Conservation (phyloP, 1,140 invertebrate species). For the Mya arenaria region DNA sequence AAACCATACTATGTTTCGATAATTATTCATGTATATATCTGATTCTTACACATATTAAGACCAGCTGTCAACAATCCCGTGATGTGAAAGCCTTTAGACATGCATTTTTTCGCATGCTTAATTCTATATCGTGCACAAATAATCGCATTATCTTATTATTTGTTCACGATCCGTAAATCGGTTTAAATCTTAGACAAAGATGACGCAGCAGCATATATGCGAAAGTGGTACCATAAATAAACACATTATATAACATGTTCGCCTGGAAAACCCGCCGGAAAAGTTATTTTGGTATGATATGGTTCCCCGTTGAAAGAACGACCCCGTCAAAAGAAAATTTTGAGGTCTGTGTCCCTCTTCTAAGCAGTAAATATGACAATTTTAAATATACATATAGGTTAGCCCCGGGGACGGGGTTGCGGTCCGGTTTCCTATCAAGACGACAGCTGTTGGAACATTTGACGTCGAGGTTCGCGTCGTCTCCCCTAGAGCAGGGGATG, state of each 20-base stretch:
- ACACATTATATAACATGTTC: too few relatives aligned
- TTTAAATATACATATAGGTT: neutral
- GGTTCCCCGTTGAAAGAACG: too few relatives aligned
- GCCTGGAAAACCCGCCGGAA: too few relatives aligned
- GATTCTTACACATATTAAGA: too few relatives aligned
- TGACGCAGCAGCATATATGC: too few relatives aligned
- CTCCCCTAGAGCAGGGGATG: slow-evolving; percentile 13
- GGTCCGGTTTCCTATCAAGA: slow-evolving; percentile 22
- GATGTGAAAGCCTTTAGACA: neutral
- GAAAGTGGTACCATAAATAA: too few relatives aligned
- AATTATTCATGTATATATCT: too few relatives aligned
- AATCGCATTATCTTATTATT: neutral
- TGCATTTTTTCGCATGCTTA: neutral
- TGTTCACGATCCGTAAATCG: too few relatives aligned
- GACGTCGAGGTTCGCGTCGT: slow-evolving; percentile 18
- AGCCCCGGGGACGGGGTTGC: neutral
- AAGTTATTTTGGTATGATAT: too few relatives aligned
- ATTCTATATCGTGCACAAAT: neutral
- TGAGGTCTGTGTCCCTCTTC: neutral
- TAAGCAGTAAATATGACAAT: neutral
- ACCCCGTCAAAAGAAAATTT: neutral
- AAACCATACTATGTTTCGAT: neutral
- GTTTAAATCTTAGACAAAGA: too few relatives aligned
- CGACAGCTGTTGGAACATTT: slow-evolving; percentile 3
- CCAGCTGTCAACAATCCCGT: too few relatives aligned